These are phyloP conservation scores for Timandra comae DNA, from an alignment of 2,888 invertebrate species.

Conservation along the genomic window DNA sequence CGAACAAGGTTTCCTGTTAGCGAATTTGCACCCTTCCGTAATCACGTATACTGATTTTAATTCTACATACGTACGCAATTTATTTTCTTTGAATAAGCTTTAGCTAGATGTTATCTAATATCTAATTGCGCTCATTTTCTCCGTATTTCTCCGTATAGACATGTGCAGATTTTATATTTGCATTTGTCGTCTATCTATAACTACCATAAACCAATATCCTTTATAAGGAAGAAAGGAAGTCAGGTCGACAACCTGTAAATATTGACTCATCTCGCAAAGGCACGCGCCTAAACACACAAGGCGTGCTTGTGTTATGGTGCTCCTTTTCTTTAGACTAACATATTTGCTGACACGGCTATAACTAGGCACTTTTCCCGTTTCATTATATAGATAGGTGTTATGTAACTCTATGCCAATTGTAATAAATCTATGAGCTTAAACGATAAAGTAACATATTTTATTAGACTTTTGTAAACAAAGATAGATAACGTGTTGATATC, in stretches of 20 bases:
- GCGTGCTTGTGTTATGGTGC: constrained; percentile 31
- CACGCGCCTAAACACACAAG: constrained; percentile 50
- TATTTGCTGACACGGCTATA: constrained; percentile 17
- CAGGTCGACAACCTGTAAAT: constrained; percentile 62
- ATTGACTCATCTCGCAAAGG: constrained; percentile 59
- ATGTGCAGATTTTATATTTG: background rate
- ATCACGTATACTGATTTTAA: constrained; percentile 39
- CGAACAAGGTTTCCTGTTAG: constrained; percentile 52
- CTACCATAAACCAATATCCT: constrained; percentile 25
- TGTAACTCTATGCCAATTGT: too few species aligned
- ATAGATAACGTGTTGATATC: constrained; percentile 29
- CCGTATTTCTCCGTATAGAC: too few species aligned
- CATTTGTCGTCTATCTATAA: too few species aligned
- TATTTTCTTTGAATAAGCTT: too few species aligned
- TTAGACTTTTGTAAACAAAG: constrained; percentile 22
- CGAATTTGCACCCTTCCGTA: constrained; percentile 53
- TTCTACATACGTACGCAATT: constrained; percentile 26
- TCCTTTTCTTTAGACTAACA: constrained; percentile 28
- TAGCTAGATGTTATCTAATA: too few species aligned
- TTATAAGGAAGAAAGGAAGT: constrained; percentile 35
- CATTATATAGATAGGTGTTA: too few species aligned
- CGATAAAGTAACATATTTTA: constrained; percentile 5
- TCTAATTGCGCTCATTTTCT: too few species aligned
- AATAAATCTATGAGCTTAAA: too few species aligned
- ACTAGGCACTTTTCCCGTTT: constrained; percentile 1